phyloP scores from a whole-genome alignment of 2,113 vertebrate genomes.

The Melanostigma gelatinosum region DNA sequence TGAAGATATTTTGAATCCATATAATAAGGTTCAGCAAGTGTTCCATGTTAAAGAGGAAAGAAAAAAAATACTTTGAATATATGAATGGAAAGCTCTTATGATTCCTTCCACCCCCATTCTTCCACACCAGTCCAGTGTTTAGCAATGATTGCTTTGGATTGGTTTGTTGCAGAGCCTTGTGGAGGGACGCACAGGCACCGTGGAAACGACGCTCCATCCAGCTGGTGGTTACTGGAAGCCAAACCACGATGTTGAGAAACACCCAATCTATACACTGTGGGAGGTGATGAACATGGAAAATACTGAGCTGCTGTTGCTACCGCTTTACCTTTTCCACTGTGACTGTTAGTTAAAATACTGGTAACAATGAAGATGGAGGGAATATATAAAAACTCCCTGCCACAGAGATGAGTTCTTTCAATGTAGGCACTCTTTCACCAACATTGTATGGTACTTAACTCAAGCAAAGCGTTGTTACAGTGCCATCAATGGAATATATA shows the following conservation, averaged over 20 bases:
- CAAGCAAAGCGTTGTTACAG: slow-evolving; percentile 36
- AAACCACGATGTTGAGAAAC: slow-evolving; percentile 62
- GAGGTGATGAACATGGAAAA: slow-evolving; percentile 70
- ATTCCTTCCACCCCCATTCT: slow-evolving; percentile 9
- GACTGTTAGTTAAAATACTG: slow-evolving; percentile 29
- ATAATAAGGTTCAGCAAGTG: background rate
- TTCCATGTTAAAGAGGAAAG: background rate
- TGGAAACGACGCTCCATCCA: slow-evolving; percentile 70
- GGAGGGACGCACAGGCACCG: slow-evolving; percentile 50
- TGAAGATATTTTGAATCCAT: background rate
- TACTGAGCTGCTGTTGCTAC: slow-evolving; percentile 36
- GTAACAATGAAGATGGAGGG: slow-evolving; percentile 1
- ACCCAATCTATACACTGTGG: slow-evolving; percentile 62
- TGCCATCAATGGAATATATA: slow-evolving; percentile 25
- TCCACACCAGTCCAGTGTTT: slow-evolving; percentile 8
- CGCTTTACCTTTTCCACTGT: slow-evolving; percentile 53
- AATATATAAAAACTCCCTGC: slow-evolving; percentile 16
- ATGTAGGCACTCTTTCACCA: background rate
- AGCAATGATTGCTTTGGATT: slow-evolving; percentile 41
- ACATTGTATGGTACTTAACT: slow-evolving; percentile 17
- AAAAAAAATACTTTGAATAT: background rate
- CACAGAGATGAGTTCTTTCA: slow-evolving; percentile 11
- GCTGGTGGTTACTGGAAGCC: slow-evolving; percentile 46
- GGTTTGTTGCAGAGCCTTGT: slow-evolving; percentile 44
- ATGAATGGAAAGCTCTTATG: slow-evolving; percentile 14